Percentiles rank a stretch among this genome's conserved stretches.
Conservation (phyloP, 2,113 vertebrate genomes). For the Pipra filicauda region DNA sequence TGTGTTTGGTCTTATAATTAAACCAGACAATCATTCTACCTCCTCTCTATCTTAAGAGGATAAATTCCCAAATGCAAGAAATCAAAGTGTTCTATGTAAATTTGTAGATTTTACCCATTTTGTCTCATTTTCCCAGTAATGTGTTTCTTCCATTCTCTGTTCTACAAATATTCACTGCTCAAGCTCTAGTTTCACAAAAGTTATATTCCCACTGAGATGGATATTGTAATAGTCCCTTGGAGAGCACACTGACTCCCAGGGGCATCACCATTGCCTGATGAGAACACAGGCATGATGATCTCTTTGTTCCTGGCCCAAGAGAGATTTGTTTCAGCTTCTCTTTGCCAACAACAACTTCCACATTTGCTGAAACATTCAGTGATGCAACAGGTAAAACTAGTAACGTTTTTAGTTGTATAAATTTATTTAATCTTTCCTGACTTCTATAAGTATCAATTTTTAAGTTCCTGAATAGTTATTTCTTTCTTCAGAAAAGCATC, state of each 20-base stretch:
- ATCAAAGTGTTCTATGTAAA: neutral
- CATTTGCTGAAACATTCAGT: neutral
- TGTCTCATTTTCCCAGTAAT: neutral
- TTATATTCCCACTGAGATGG: neutral
- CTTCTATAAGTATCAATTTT: neutral
- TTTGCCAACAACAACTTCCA: neutral
- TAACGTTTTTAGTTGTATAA: neutral
- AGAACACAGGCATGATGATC: neutral
- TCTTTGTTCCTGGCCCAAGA: neutral
- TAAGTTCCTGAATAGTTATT: neutral
- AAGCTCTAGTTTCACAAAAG: neutral
- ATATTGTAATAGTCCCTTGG: neutral
- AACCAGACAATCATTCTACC: neutral
- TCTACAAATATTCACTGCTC: neutral
- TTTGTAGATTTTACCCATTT: neutral
- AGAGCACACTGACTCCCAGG: neutral
- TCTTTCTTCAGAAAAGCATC: neutral
- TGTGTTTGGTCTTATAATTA: neutral
- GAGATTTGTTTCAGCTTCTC: neutral
- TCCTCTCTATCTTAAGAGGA: neutral
- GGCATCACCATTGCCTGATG: neutral
- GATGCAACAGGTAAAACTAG: neutral
- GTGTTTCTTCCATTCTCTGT: neutral
- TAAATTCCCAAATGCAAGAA: neutral
- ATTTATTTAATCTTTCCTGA: neutral